These are phyloP conservation scores for Aphaenogaster rudis DNA, from an alignment of 1,140 invertebrate species.

Conservation along the genomic window DNA sequence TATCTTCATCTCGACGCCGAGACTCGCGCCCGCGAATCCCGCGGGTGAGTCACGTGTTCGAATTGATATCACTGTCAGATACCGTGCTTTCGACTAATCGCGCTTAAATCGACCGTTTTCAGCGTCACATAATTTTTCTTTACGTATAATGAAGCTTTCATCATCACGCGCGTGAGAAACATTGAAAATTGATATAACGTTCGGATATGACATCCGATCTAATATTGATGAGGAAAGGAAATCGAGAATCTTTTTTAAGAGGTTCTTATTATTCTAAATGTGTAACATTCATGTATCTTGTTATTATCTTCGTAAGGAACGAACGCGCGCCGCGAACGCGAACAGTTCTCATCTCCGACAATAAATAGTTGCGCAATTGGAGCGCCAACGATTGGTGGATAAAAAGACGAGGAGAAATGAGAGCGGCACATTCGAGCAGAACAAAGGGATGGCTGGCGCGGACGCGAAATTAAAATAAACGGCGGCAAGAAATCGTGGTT, in stretches of 20 bases:
- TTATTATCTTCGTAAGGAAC: constrained; percentile 5
- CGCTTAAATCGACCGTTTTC: constrained; percentile 7
- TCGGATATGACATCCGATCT: background rate
- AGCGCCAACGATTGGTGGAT: constrained; percentile 67
- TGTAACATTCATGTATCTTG: background rate
- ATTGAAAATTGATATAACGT: background rate
- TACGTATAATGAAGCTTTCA: background rate
- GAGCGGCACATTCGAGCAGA: constrained; percentile 72
- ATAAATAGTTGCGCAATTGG: constrained; percentile 38
- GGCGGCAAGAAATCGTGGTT: constrained; percentile 82
- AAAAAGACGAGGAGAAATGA: constrained; percentile 73
- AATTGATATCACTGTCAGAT: constrained; percentile 80
- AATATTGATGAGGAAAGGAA: background rate
- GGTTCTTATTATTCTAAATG: background rate
- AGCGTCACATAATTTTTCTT: background rate
- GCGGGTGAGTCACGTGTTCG: constrained; percentile 81
- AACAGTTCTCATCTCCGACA: constrained; percentile 3
- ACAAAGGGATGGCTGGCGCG: constrained; percentile 80
- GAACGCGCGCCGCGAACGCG: background rate
- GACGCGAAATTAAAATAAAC: constrained; percentile 86
- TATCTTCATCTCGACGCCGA: constrained; percentile 83
- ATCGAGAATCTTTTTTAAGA: background rate
- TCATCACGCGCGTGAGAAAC: background rate
- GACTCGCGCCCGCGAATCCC: constrained; percentile 68
- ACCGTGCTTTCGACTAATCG: constrained; percentile 31